A percentile compares a stretch with the other conserved stretches of the same genome.
Conservation (phyloP, 2,113 vertebrate species). For the Pongo abelii region DNA sequence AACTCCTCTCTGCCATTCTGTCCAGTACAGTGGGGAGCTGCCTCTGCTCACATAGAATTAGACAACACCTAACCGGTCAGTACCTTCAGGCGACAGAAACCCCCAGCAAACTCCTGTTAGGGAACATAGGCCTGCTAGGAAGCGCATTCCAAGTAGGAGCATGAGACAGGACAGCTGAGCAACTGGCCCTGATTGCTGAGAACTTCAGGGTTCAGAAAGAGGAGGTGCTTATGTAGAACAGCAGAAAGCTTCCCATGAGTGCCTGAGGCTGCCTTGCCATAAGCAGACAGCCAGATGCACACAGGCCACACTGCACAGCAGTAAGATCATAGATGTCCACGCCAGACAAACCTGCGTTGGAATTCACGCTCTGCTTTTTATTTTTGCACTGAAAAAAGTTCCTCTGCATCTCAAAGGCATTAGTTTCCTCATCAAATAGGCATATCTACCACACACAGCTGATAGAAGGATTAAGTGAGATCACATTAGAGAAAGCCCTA, state of each 20-base stretch:
- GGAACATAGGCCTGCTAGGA: not conserved
- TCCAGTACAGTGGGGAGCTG: not conserved
- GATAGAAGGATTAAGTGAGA: not conserved
- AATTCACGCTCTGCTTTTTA: not conserved
- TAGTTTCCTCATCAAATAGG: not conserved
- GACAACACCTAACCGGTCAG: not conserved
- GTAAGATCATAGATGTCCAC: not conserved
- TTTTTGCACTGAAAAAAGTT: not conserved
- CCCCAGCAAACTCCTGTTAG: not conserved
- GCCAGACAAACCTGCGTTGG: not conserved
- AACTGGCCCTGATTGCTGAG: not conserved
- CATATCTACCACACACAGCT: not conserved
- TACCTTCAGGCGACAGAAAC: not conserved
- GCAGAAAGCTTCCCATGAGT: not conserved
- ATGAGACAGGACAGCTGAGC: not conserved
- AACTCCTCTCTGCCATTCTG: not conserved
- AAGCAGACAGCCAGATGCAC: not conserved
- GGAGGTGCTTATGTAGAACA: fast-evolving
- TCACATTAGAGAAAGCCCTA: not conserved
- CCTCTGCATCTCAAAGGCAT: not conserved
- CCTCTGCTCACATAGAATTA: not conserved
- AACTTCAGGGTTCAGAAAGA: not conserved
- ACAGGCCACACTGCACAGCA: no score
- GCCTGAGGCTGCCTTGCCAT: no score
- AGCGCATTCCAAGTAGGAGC: not conserved